A percentile compares a stretch with the other conserved stretches of the same genome.
Conservation (phyloP, 2,888 invertebrate species). For the Caenorhabditis japonica region DNA sequence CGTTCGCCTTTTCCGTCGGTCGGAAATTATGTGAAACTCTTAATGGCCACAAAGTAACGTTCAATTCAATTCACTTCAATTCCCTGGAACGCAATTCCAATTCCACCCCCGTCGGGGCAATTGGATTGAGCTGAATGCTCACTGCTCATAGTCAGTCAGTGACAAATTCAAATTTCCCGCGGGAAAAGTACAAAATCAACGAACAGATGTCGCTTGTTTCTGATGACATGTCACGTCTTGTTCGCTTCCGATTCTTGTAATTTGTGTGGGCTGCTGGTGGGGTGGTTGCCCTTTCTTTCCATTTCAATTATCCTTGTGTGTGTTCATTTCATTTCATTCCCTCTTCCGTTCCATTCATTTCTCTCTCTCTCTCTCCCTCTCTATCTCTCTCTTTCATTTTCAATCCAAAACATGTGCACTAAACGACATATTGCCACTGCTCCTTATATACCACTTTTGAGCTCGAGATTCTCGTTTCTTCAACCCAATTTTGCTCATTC, state of each 20-base stretch:
- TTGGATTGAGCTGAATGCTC: slow-evolving; percentile 17
- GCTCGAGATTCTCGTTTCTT: no score
- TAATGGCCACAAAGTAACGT: no score
- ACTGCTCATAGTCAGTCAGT: slow-evolving; percentile 2
- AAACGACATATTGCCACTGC: background rate
- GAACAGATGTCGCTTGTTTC: slow-evolving; percentile 19
- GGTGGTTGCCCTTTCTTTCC: background rate
- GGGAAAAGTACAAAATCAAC: slow-evolving; percentile 25
- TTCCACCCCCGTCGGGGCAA: no score
- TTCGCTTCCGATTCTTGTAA: slow-evolving; percentile 32
- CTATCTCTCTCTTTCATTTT: background rate
- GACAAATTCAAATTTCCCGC: slow-evolving; percentile 10
- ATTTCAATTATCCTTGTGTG: slow-evolving; percentile 39
- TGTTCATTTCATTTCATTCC: slow-evolving; percentile 19
- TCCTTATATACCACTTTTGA: background rate
- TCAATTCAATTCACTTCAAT: slow-evolving; percentile 5
- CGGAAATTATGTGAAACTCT: slow-evolving; percentile 17
- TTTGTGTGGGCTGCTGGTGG: background rate
- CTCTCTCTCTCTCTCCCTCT: background rate
- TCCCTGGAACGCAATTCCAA: background rate
- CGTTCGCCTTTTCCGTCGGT: background rate
- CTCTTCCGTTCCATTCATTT: slow-evolving; percentile 5
- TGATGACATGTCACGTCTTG: slow-evolving; percentile 27
- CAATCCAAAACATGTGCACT: background rate
- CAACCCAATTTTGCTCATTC: no score